Evolutionary conservation across 2,888 invertebrate genomes (phyloP).

Genomic region (Nomada fabriciana): DNA sequence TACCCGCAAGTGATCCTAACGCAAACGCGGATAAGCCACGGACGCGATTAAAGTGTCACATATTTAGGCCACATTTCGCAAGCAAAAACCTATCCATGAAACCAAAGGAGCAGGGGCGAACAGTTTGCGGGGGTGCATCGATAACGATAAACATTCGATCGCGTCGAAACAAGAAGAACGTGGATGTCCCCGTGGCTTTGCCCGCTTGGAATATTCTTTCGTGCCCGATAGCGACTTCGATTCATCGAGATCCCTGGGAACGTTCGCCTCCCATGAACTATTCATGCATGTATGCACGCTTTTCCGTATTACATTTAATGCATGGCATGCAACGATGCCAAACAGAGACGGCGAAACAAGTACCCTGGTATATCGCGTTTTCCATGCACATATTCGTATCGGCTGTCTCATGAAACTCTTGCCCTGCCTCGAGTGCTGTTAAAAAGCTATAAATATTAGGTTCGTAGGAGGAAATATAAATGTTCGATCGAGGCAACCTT

Average conservation of each 20-base stretch:
- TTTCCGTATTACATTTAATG: constrained; percentile 61
- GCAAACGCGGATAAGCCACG: neutral
- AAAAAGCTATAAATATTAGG: constrained; percentile 19
- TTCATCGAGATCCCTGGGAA: constrained; percentile 51
- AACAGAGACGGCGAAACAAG: constrained; percentile 26
- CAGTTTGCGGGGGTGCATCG: constrained; percentile 10
- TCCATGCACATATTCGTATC: constrained; percentile 43
- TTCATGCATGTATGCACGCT: constrained; percentile 65
- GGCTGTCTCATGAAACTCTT: neutral
- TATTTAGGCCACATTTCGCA: constrained; percentile 24
- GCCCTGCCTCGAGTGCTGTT: neutral
- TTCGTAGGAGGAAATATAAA: too few relatives aligned
- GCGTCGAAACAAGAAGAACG: neutral
- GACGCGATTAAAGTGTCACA: constrained; percentile 6
- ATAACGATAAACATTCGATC: constrained; percentile 54
- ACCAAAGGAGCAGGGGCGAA: neutral
- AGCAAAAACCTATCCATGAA: constrained; percentile 1
- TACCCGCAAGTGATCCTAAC: neutral
- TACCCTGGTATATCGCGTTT: constrained; percentile 27
- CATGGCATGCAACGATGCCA: constrained; percentile 52
- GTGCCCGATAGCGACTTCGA: constrained; percentile 42
- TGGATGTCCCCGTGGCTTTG: constrained; percentile 23
- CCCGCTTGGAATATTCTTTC: constrained; percentile 55
- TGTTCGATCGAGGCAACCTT: too few relatives aligned
- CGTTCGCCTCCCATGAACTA: constrained; percentile 57